Evolutionary conservation across 2,888 invertebrate genomes (phyloP), one percentile per base, ranked within the genome.

Genomic region (Parasteatoda lunata): DNA sequence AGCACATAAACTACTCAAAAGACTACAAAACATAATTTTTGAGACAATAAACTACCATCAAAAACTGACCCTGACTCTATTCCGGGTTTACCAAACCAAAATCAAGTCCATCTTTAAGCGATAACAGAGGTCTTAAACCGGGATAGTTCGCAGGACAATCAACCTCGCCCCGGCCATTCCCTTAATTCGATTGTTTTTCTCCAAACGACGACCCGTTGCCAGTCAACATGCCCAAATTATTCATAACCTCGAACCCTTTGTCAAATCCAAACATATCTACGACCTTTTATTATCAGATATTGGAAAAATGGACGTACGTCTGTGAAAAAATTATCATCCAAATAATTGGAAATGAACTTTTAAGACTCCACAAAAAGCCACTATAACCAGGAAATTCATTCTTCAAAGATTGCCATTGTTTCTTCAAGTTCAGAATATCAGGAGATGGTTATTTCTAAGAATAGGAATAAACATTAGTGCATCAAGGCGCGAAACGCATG

Each of bases 171-270:
- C 49, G 9, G n/a, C 66, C 30, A 30, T 8, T 68, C 30, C n/a
- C 4, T 9, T 4, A 59, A 9, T 30, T 30, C 45, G 66, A 68
- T 68, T 68, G 66, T 68, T 68, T 68, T 68, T 15, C 30, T 5
- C 71, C 8, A 64, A 79, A 71, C 48, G 59, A 45, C 11, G 71
- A 73, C 72, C 80, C 73, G 80, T 66, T 72, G 80, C 80, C 72
- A 65, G 52, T 65, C 30, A 4, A 65, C 66, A 5, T 49, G 49
- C 47, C 65, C 47, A 65, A 9, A 68, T 30, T 15, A 68, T 45
- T 68, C 66, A 68, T 68, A 30, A 15, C 66, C 9, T 15, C 45
- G 15, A 45, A 68, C 30, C 77, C 51, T 80, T 80, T 80, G 80
- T 80, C 72, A 59, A 30, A 9, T 49, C 49, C 68, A 75, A 69